Base-by-base conservation (phyloP, 1,140 invertebrate species). In the Lordiphosa clarofinis region DNA sequence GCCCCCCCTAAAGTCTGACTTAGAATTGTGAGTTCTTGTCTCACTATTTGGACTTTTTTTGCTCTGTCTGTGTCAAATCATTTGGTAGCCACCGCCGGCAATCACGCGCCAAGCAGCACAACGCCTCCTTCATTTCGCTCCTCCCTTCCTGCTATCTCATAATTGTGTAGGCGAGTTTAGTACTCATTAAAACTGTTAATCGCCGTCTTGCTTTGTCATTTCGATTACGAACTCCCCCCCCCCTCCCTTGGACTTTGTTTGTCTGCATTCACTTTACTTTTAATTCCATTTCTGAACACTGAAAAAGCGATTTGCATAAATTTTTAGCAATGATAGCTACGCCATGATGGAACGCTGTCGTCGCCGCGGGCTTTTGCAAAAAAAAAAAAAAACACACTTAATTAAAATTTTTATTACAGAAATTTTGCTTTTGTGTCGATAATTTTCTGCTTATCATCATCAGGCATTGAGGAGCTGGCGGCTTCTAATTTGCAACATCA, bases 141-240 rank as follows among this genome's bases (percentile, higher is more conserved):
- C 6, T 10, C 1, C 7, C 9, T 24, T 33, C 36, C 11, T 56
- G 75, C 72, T 82, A 68, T 81, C 72, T 82, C 76, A 75, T 81
- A 81, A 82, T 81, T 81, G 66, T 59, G 68, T 75, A 75, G 76
- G 75, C 76, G 72, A 82, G 76, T 64, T 68, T 81, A 76, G 76
- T 76, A 76, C 78, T 81, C 76, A 81, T 81, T 81, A 81, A 76
- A 82, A 82, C 49, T 67, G 67, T 82, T 82, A 81, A 81, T 81
- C 76, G 76, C 55, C 67, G 59, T 53, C 54, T 46, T 63, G 63
- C 28, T 46, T 54, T 50, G 43, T 55, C 53, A 38, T 62, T 62
- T 74, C 65, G 52, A 49, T 60, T 56, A 38, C 70, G 55, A 4
- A 4, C 7, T 4, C 10, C n/a, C 10, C 7, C 5, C 24, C 43